Evolutionary conservation across 2,113 vertebrate species (phyloP).

Genomic region (Spea multiplicata): DNA sequence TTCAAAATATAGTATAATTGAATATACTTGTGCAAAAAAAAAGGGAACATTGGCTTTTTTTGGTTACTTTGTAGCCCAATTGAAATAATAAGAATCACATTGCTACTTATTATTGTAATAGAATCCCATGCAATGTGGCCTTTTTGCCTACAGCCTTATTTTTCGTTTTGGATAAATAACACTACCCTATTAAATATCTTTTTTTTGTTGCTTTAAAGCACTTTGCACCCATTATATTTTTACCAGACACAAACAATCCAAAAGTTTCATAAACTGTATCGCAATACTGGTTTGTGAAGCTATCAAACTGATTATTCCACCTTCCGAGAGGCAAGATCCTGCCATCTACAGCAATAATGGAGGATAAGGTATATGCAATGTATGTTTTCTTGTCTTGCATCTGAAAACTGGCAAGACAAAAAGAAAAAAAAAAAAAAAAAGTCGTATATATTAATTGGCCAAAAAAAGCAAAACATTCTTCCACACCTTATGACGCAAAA

Average conservation of each 20-base stretch:
- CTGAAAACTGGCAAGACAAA: neutral
- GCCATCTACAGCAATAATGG: constrained; percentile 1
- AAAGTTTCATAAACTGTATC: constrained; percentile 49
- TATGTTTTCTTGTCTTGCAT: neutral
- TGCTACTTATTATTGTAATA: no score
- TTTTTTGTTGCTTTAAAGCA: constrained; percentile 57
- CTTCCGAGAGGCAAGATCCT: constrained; percentile 13
- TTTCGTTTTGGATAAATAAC: constrained; percentile 63
- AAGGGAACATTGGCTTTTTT: neutral
- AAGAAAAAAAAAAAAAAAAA: no score
- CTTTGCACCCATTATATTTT: constrained; percentile 56
- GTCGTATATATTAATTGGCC: no score
- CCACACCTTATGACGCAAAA: constrained; percentile 10
- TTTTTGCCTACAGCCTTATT: constrained; percentile 56
- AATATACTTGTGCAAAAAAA: neutral
- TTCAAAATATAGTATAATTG: no score
- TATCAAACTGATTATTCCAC: constrained; percentile 48
- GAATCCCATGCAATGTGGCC: neutral
- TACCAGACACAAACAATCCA: constrained; percentile 60
- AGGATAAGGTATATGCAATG: neutral
- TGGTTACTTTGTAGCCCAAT: neutral
- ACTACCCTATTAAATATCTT: constrained; percentile 61
- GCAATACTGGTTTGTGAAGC: constrained; percentile 57
- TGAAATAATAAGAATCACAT: neutral
- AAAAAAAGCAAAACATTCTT: neutral